Evolutionary conservation across 1,140 invertebrate species (phyloP), one percentile per base, ranked within the genome.

Genomic region (Ostrea edulis): DNA sequence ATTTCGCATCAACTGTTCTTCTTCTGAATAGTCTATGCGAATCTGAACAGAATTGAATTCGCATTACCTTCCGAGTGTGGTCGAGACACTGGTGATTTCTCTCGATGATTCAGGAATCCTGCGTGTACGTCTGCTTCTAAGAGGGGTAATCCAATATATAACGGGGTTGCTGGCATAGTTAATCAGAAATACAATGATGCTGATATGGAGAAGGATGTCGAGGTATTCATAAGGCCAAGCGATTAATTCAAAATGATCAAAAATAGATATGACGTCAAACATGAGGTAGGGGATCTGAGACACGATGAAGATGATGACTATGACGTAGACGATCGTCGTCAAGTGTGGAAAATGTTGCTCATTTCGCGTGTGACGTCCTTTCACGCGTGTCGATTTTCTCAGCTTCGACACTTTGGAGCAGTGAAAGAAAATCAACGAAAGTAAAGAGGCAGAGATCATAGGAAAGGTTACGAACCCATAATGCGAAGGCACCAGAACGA

Each of bases 291-390:
- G 77, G 25, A 81, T 81, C 77, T 81, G 77, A 22, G 77, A 81
- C 29, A 81, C 29, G 14, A 81, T 81, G 25, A 35, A 81, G 17
- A 81, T 51, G 20, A 51, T 81, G 17, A 81, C 77, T 35, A 81
- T 81, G 44, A 81, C 20, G 77, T 81, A 81, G 25, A 81, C 77
- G 14, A 81, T 51, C 17, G 29, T 81, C 77, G 77, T 81, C 77
- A 81, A 35, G 29, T 51, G 77, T 11, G 77, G 44, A 51, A 51
- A 35, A 7, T 35, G 29, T 29, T 81, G 29, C 11, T 14, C 44
- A 11, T 58, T 58, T 58, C 55, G 4, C 14, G 55, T 58, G 20
- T 58, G 55, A 12, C 55, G 55, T 58, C 55, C 55, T 58, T 58
- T 20, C 7, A 58, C 9, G 55, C 20, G 9, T 12, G 3, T 58